Conservation (phyloP, 2,797 vertebrate species). For the Channa striata region DNA sequence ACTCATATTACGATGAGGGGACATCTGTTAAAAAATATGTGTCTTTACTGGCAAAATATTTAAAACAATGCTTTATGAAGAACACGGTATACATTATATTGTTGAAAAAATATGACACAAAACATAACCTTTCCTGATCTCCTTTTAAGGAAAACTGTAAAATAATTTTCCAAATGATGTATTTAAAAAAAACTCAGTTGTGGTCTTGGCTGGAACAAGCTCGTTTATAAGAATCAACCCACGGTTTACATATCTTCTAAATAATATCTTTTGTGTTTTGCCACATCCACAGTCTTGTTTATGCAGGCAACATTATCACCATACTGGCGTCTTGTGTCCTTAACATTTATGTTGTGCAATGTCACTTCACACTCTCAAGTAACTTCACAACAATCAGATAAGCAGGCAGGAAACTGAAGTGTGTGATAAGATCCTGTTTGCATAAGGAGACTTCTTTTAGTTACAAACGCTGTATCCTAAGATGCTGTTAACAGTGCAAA, state of each 20-base stretch:
- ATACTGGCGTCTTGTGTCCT: conserved; percentile 26
- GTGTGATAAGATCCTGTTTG: conserved; percentile 30
- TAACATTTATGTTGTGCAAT: conserved; percentile 19
- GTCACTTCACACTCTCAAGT: conserved; percentile 11
- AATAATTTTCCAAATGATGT: conserved; percentile 10
- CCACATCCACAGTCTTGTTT: conserved; percentile 12
- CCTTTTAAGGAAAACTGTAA: background rate
- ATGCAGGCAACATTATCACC: conserved; percentile 13
- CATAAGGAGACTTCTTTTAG: conserved; percentile 23
- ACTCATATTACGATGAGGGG: too few species aligned
- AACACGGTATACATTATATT: background rate
- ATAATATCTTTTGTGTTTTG: background rate
- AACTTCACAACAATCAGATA: conserved; percentile 32
- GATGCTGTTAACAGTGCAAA: background rate
- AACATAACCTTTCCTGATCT: background rate
- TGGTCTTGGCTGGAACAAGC: background rate
- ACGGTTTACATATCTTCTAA: background rate
- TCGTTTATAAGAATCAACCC: background rate
- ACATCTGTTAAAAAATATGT: too few species aligned
- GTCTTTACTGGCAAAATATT: too few species aligned
- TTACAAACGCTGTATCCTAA: background rate
- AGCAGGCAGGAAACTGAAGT: conserved; percentile 23
- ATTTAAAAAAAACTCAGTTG: background rate
- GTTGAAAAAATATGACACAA: too few species aligned
- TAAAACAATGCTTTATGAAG: too few species aligned